Evolutionary conservation across 2,797 vertebrate species (phyloP).

Genomic region (Rhadinocentrus ornatus): DNA sequence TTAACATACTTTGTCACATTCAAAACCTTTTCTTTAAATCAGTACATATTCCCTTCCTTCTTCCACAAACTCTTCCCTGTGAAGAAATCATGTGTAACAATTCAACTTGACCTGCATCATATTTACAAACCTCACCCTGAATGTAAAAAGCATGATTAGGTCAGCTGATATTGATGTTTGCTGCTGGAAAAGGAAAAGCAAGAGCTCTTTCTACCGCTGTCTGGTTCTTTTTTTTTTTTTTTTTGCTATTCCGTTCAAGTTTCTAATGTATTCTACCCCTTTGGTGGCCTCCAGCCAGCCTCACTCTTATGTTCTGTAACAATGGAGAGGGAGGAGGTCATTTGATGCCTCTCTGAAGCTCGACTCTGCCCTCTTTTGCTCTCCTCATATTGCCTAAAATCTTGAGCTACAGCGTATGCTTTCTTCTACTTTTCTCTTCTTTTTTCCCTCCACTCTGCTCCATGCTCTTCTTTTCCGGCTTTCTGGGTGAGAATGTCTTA

Average conservation of each 20-base stretch:
- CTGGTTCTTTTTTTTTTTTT: conserved; percentile 18
- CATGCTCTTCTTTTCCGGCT: conserved; percentile 35
- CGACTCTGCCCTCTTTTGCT: conserved; percentile 58
- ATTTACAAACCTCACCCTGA: conserved; percentile 9
- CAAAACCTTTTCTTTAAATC: conserved; percentile 23
- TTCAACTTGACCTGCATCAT: conserved; percentile 9
- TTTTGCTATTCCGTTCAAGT: conserved; percentile 31
- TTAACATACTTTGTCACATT: conserved; percentile 31
- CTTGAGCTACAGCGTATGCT: conserved; percentile 54
- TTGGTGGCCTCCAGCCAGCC: conserved; percentile 74
- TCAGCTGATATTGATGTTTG: conserved; percentile 29
- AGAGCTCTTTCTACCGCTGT: conserved; percentile 21
- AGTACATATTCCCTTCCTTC: conserved; percentile 20
- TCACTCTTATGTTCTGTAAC: conserved; percentile 72
- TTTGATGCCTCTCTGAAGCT: conserved; percentile 73
- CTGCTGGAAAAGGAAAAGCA: conserved; percentile 33
- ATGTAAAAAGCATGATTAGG: conserved; percentile 15
- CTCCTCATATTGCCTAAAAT: conserved; percentile 71
- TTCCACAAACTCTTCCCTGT: conserved; percentile 22
- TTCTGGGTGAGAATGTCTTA: conserved; percentile 74
- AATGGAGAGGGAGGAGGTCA: conserved; percentile 77
- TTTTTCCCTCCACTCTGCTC: conserved; percentile 23
- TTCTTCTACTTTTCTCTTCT: conserved; percentile 52
- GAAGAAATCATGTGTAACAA: conserved; percentile 12
- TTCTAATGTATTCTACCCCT: conserved; percentile 74